These are phyloP conservation scores for Noctua janthina DNA, from an alignment of 2,888 invertebrate genomes.

Conservation along the genomic window DNA sequence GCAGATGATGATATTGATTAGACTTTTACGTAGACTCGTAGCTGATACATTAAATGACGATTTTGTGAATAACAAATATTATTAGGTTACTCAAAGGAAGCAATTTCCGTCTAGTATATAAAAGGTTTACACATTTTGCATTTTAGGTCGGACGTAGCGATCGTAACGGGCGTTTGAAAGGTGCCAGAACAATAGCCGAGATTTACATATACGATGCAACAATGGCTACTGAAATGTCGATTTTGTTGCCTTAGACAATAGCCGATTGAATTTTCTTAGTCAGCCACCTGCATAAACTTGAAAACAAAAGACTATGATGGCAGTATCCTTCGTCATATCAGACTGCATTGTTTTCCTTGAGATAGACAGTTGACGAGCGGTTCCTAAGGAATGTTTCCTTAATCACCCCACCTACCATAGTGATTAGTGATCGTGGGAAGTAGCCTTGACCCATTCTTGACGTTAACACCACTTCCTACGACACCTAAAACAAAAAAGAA, in stretches of 20 bases:
- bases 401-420: neutral
- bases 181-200: slow-evolving; percentile 63
- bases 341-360: slow-evolving; percentile 16
- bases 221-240: slow-evolving; percentile 39
- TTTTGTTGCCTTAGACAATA: slow-evolving; percentile 47
- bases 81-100: neutral
- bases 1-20: neutral
- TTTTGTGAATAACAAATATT: neutral
- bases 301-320: slow-evolving; percentile 11
- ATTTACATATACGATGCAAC: slow-evolving; percentile 66
- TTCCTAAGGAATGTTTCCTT: neutral
- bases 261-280: slow-evolving; percentile 32
- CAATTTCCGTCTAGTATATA: neutral
- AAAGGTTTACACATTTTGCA: slow-evolving; percentile 30
- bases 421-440: neutral
- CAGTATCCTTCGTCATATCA: slow-evolving; percentile 5
- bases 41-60: neutral
- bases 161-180: slow-evolving; percentile 61
- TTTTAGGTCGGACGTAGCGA: slow-evolving; percentile 46
- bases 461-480: slow-evolving; percentile 4
- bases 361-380: neutral
- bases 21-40: neutral
- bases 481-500: slow-evolving; percentile 44
- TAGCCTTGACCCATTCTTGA: slow-evolving; percentile 10
- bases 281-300: slow-evolving; percentile 1